phyloP scores from a whole-genome alignment of 2,113 vertebrate species.

The Saccopteryx bilineata region DNA sequence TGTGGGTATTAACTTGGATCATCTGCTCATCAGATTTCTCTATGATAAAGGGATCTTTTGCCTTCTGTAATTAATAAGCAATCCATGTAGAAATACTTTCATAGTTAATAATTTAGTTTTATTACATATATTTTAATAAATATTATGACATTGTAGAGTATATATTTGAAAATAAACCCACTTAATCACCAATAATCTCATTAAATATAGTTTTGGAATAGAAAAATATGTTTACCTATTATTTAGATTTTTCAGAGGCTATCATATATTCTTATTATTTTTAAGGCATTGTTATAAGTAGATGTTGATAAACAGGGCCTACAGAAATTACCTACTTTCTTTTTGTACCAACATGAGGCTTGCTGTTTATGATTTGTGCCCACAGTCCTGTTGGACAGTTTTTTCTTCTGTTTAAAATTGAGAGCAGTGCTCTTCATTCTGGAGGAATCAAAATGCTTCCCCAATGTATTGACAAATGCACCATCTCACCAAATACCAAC shows the following conservation, averaged over 20 bases:
- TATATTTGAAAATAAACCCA: conserved; percentile 75
- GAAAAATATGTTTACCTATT: conserved; percentile 87
- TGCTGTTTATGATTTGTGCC: conserved; percentile 77
- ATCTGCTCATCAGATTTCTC: neutral
- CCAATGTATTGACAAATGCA: conserved; percentile 88
- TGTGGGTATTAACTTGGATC: neutral
- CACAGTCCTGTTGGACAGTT: conserved; percentile 78
- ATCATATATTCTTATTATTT: conserved; percentile 72
- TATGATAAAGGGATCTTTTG: neutral
- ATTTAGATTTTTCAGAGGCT: conserved; percentile 92
- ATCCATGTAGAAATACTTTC: conserved; percentile 17
- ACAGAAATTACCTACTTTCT: conserved; percentile 63
- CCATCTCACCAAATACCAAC: conserved; percentile 89
- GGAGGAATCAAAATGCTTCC: conserved; percentile 83
- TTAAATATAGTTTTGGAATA: conserved; percentile 68
- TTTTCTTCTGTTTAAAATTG: conserved; percentile 83
- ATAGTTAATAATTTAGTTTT: conserved; percentile 3
- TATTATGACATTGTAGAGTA: conserved; percentile 71
- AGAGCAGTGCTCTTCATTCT: conserved; percentile 83
- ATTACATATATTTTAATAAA: conserved; percentile 65
- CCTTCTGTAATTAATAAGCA: conserved; percentile 18
- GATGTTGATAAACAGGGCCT: conserved; percentile 64
- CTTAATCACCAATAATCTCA: conserved; percentile 78
- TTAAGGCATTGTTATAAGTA: conserved; percentile 58
- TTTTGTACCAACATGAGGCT: neutral